Percentiles rank a stretch among this genome's conserved stretches.
phyloP scores from a whole-genome alignment of 2,113 vertebrate species.

The Toxotes jaculatrix region DNA sequence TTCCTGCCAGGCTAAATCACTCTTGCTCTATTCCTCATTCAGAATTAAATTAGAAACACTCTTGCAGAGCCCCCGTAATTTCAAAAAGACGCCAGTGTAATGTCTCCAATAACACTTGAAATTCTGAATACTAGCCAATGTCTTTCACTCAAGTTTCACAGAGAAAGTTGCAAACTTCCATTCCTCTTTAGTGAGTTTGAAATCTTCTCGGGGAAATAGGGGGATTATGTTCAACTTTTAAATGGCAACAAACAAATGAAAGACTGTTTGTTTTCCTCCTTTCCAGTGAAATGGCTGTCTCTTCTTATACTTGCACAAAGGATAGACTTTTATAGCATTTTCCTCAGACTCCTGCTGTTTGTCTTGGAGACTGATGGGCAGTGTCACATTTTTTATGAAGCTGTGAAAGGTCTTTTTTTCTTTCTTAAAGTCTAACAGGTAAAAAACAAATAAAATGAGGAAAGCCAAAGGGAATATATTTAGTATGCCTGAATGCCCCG shows the following conservation, averaged over 20 bases:
- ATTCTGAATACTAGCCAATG: constrained; percentile 21
- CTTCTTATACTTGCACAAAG: constrained; percentile 28
- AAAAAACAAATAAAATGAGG: constrained; percentile 1
- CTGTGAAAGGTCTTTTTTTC: constrained; percentile 46
- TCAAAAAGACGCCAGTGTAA: constrained; percentile 50
- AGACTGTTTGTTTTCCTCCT: constrained; percentile 51
- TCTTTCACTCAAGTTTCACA: constrained; percentile 40
- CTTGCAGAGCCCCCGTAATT: constrained; percentile 54
- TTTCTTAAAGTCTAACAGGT: constrained; percentile 9
- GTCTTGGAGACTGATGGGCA: constrained; percentile 41
- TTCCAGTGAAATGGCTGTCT: constrained; percentile 31
- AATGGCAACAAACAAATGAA: constrained; percentile 47
- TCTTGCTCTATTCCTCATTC: constrained; percentile 55
- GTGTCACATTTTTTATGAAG: constrained; percentile 49
- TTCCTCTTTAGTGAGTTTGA: constrained; percentile 39
- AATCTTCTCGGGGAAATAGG: constrained; percentile 43
- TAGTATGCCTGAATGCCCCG: background rate
- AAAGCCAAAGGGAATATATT: background rate
- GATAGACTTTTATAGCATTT: constrained; percentile 28
- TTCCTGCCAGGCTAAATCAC: constrained; percentile 65
- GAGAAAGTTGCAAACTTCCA: constrained; percentile 40
- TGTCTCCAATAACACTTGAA: constrained; percentile 64
- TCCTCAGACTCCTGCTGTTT: constrained; percentile 49
- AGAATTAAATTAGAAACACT: constrained; percentile 70
- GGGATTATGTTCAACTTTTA: constrained; percentile 59